Evolutionary conservation across 2,888 invertebrate species (phyloP).

Genomic region (Tholera decimalis): DNA sequence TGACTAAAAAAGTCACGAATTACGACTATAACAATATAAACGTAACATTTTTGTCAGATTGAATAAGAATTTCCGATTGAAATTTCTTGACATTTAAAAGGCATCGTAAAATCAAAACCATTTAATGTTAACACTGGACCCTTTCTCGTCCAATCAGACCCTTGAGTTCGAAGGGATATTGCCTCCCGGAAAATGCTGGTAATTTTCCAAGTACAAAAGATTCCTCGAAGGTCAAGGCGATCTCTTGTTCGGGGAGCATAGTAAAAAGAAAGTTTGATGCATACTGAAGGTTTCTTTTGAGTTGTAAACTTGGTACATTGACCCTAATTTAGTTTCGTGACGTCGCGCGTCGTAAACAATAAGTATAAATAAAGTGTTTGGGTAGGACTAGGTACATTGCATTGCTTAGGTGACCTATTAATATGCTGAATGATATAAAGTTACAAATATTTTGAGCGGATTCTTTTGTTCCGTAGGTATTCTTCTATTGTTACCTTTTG

Average conservation of each 20-base stretch:
- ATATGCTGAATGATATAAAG: background rate
- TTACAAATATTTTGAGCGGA: background rate
- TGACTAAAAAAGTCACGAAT: no score
- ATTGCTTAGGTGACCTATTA: background rate
- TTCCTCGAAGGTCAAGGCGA: slow-evolving; percentile 37
- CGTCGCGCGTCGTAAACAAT: no score
- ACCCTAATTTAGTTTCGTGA: background rate
- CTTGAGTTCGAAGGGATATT: slow-evolving; percentile 37
- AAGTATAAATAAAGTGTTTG: slow-evolving; percentile 11
- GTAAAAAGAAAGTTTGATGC: slow-evolving; percentile 46
- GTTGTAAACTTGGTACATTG: slow-evolving; percentile 17
- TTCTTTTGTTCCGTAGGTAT: background rate
- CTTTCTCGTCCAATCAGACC: slow-evolving; percentile 51
- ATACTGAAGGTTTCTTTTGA: slow-evolving; percentile 14
- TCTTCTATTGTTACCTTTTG: background rate
- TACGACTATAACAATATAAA: no score
- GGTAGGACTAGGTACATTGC: background rate
- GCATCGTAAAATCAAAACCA: slow-evolving; percentile 41
- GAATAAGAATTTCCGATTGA: slow-evolving; percentile 6
- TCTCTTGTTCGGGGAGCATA: slow-evolving; percentile 18
- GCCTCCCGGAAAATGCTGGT: slow-evolving; percentile 34
- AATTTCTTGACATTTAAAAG: slow-evolving; percentile 24
- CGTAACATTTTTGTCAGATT: no score
- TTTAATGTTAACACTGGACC: slow-evolving; percentile 37
- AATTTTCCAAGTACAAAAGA: slow-evolving; percentile 48